Evolutionary conservation across 2,113 vertebrate genomes (phyloP).

Genomic region (Geococcyx californianus): DNA sequence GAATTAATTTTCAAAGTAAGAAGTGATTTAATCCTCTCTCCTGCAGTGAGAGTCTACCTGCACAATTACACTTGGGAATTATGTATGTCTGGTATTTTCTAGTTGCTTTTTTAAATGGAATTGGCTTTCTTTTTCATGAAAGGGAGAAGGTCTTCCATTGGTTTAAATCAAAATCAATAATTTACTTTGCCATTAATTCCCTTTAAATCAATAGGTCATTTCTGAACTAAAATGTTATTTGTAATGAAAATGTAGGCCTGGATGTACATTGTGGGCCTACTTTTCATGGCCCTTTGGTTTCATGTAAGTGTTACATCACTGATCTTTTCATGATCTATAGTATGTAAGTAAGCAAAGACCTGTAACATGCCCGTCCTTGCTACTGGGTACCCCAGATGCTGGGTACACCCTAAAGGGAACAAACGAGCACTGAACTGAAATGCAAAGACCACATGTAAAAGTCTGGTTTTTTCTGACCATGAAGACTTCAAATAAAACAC

Average conservation of each 20-base stretch:
- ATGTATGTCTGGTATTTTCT: background rate
- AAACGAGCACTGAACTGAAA: background rate
- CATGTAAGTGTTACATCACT: background rate
- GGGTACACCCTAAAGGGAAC: background rate
- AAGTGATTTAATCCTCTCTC: background rate
- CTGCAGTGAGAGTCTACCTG: background rate
- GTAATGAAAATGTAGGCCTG: background rate
- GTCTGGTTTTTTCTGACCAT: background rate
- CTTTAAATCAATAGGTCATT: background rate
- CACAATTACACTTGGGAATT: background rate
- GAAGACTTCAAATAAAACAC: background rate
- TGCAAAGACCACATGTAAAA: background rate
- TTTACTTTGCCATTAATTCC: background rate
- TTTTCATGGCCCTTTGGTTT: background rate
- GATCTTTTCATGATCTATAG: background rate
- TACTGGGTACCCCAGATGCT: background rate
- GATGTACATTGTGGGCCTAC: background rate
- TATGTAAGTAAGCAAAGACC: background rate
- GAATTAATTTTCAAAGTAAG: background rate
- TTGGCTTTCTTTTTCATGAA: background rate
- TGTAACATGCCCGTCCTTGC: background rate
- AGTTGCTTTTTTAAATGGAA: background rate
- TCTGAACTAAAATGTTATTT: conserved; percentile 5
- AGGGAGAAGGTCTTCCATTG: background rate
- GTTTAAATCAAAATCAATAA: conserved; percentile 9